Evolutionary conservation across 2,113 vertebrate species (phyloP).

Genomic region (Galeopterus variegatus): DNA sequence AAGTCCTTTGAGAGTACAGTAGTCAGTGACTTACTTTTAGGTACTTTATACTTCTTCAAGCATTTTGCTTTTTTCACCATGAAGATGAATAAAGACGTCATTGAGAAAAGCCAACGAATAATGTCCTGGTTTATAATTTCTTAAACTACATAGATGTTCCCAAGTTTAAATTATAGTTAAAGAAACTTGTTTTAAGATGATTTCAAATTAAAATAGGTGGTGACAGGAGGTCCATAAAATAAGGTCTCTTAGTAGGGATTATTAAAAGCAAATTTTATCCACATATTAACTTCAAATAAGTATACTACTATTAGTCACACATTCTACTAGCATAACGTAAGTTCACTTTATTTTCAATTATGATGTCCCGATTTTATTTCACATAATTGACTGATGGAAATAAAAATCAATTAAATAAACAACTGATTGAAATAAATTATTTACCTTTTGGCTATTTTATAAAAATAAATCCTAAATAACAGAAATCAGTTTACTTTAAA

Average conservation of each 20-base stretch:
- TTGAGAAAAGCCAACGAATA: not conserved
- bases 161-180: not conserved
- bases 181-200: not conserved
- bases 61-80: too few relatives aligned
- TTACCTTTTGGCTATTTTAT: constrained; percentile 15
- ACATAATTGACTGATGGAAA: not conserved
- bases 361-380: not conserved
- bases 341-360: constrained; percentile 26
- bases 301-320: not conserved
- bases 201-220: not conserved
- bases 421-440: constrained; percentile 21
- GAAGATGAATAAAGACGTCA: not conserved
- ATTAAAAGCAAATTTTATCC: constrained; percentile 33
- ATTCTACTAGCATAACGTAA: not conserved
- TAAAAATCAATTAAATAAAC: constrained; percentile 31
- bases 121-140: not conserved
- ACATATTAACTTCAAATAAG: not conserved
- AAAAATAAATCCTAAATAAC: constrained; percentile 6
- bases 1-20: not conserved
- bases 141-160: not conserved
- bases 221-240: constrained; percentile 55
- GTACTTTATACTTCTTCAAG: not conserved
- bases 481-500: constrained; percentile 37
- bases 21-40: not conserved
- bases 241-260: not conserved